A percentile compares a stretch with the other conserved stretches of the same genome.
phyloP scores from a whole-genome alignment of 2,113 vertebrate genomes.

The Axis porcinus region DNA sequence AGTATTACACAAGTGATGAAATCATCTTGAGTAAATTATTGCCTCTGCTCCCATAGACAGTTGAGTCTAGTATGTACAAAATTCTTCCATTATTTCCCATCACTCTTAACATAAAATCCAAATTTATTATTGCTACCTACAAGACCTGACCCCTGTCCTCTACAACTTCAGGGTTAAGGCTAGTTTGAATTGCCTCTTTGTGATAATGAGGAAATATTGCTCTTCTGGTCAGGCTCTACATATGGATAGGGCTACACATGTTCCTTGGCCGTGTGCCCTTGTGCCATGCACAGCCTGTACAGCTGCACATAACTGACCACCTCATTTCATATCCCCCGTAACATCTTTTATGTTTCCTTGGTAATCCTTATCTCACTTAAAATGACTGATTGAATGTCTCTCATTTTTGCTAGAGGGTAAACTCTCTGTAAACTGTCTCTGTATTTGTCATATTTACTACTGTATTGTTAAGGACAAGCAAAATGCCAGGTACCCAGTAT shows the following conservation, averaged over 20 bases:
- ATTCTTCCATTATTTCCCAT: neutral
- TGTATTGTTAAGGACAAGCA: neutral
- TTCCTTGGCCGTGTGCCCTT: neutral
- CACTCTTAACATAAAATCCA: constrained; percentile 9
- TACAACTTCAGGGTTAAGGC: neutral
- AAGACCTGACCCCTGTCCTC: neutral
- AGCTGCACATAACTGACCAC: neutral
- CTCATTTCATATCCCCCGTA: neutral
- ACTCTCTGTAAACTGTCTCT: neutral
- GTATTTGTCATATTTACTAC: neutral
- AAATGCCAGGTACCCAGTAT: neutral
- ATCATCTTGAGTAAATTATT: constrained; percentile 17
- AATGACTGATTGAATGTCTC: neutral
- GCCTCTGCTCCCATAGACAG: neutral
- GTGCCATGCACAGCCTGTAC: too few relatives aligned
- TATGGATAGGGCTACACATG: neutral
- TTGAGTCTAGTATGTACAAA: constrained; percentile 20
- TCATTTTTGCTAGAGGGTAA: neutral
- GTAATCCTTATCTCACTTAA: neutral
- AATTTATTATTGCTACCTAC: neutral
- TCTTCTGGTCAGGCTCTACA: neutral
- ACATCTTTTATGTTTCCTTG: neutral
- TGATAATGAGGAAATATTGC: neutral
- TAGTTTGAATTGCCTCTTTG: neutral
- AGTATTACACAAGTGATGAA: constrained; percentile 14